Base-by-base conservation (phyloP, 2,888 invertebrate species). In the Ormia ochracea region DNA sequence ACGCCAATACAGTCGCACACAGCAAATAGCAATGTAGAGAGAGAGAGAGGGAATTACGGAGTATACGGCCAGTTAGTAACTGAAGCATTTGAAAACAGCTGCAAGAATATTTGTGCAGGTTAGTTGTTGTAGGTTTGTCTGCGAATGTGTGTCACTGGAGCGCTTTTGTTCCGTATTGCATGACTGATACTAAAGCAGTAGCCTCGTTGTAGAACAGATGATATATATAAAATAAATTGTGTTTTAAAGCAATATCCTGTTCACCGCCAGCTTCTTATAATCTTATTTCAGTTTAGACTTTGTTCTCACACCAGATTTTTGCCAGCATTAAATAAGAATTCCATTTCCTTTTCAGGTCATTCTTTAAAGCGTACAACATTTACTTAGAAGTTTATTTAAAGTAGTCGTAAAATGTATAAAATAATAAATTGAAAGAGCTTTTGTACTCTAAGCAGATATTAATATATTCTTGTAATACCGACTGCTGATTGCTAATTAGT, bases 141-240 rank as follows among this genome's bases (percentile, higher is more conserved):
- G 31, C 2, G 6, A 14, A n/a, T 28, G 28, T 26, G 10, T 33
- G 38, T 21, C 41, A 31, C n/a, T 59, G 14, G 21, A 26, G 12
- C 12, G 21, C 14, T 48, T 45, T 43, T 68, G 9, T 28, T 38
- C 43, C 17, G 10, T 58, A 28, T 33, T 33, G 14, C 12, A 14
- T 21, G 14, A 28, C 63, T 63, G 38, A 36, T 43, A n/a, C n/a
- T 50, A n/a, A 45, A 26, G 36, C 26, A 66, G 52, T 31, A 56
- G 31, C 63, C 59, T 23, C 45, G 36, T 9, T 21, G 28, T 28
- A 52, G 41, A 54, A 21, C 52, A 45, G 33, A 38, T 19, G 69
- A 41, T 69, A 56, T 50, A 63, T 52, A 54, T 63, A 58, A 69
- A 69, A 63, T 54, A 59, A 66, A 72, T 50, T 56, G 52, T 65